phyloP scores from a whole-genome alignment of 2,797 vertebrate species.

The Xenentodon cancila region DNA sequence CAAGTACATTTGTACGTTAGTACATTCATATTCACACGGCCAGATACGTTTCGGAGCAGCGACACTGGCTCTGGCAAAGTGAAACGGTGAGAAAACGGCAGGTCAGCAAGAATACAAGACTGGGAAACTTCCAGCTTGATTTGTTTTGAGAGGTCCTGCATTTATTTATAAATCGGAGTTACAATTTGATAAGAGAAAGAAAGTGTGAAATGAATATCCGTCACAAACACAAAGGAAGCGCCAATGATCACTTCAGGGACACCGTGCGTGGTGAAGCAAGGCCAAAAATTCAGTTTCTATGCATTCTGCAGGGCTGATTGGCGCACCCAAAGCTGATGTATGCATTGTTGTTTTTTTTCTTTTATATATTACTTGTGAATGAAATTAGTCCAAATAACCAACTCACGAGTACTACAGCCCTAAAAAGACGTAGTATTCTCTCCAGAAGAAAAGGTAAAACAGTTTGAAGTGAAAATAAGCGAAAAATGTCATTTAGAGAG shows the following conservation, averaged over 20 bases:
- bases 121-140: conserved; percentile 6
- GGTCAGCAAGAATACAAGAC: neutral
- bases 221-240: conserved; percentile 6
- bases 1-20: too few species aligned
- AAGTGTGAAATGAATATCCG: conserved; percentile 34
- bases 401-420: too few species aligned
- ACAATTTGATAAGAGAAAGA: conserved; percentile 23
- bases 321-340: too few species aligned
- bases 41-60: neutral
- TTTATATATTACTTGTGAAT: too few species aligned
- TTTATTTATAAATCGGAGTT: conserved; percentile 41
- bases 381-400: too few species aligned
- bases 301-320: too few species aligned
- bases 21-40: too few species aligned
- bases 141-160: conserved; percentile 41
- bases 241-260: conserved; percentile 11
- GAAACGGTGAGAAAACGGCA: conserved; percentile 18
- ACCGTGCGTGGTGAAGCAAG: conserved; percentile 2
- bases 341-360: too few species aligned
- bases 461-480: too few species aligned
- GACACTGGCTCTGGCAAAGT: conserved; percentile 14
- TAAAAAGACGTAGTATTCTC: too few species aligned
- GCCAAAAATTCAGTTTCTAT: neutral
- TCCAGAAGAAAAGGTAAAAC: too few species aligned
- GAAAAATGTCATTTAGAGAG: too few species aligned